Conservation (phyloP, 2,888 invertebrate species). For the Drosophila maculinotata region DNA sequence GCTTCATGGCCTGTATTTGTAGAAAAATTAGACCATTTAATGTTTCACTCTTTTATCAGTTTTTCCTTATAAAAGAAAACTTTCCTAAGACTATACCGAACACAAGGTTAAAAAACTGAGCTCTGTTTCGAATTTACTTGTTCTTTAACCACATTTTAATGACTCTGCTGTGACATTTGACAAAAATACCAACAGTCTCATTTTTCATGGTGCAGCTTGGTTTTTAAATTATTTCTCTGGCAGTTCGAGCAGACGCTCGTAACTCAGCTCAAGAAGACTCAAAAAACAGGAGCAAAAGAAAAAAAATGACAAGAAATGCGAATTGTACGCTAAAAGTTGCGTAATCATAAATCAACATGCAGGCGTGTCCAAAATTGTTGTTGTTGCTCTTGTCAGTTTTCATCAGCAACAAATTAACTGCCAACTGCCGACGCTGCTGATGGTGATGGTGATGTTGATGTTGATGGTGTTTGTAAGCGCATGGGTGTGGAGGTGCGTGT, state of each 20-base stretch:
- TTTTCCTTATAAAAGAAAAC: too few species aligned
- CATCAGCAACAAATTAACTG: conserved; percentile 65
- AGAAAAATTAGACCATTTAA: too few species aligned
- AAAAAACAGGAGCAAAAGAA: conserved; percentile 33
- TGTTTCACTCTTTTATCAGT: too few species aligned
- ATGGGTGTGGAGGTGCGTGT: neutral
- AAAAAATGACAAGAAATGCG: too few species aligned
- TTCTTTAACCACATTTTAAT: conserved; percentile 11
- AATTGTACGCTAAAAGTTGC: conserved; percentile 40
- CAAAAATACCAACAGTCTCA: conserved; percentile 35
- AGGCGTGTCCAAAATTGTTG: conserved; percentile 39
- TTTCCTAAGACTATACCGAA: too few species aligned
- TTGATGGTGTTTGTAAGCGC: neutral
- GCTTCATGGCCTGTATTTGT: too few species aligned
- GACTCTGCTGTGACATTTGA: conserved; percentile 15
- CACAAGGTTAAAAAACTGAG: too few species aligned
- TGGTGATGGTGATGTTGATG: conserved; percentile 1
- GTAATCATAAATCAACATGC: conserved; percentile 69
- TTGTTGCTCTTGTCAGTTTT: conserved; percentile 50
- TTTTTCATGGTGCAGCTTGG: conserved; percentile 42
- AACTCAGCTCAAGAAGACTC: conserved; percentile 53
- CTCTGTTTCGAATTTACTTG: neutral
- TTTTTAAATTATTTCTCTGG: conserved; percentile 50
- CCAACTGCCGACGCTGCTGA: conserved; percentile 22
- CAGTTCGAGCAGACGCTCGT: conserved; percentile 43